Conservation (phyloP, 2,888 invertebrate genomes). For the Hecatera dysodea region DNA sequence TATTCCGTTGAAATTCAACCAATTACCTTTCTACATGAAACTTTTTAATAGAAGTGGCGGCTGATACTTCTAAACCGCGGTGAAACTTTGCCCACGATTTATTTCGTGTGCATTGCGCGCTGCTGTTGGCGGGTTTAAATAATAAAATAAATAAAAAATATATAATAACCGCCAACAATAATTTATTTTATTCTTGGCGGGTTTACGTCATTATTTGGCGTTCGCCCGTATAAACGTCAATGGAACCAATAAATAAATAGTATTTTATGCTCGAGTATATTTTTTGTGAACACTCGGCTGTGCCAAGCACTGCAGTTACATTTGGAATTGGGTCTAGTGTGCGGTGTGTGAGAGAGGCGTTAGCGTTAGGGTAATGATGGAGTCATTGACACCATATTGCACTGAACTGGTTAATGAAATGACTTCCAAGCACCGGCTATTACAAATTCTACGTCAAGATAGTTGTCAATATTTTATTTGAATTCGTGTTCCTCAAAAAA, state of each 20-base stretch:
- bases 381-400: neutral
- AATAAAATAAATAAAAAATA: no score
- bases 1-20: conserved; percentile 35
- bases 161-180: no score
- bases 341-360: conserved; percentile 1
- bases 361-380: conserved; percentile 2
- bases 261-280: conserved; percentile 76
- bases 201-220: conserved; percentile 65
- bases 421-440: neutral
- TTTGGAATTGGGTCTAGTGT: conserved; percentile 67
- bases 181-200: no score
- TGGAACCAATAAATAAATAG: conserved; percentile 81
- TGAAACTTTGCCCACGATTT: conserved; percentile 48
- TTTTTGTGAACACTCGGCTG: conserved; percentile 72
- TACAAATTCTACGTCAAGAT: no score
- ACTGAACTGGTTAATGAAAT: no score
- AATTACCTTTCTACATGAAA: conserved; percentile 49
- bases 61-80: conserved; percentile 33
- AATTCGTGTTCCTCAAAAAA: no score
- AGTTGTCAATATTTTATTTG: no score
- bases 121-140: conserved; percentile 58
- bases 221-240: conserved; percentile 74
- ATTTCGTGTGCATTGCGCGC: conserved; percentile 55
- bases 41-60: conserved; percentile 21
- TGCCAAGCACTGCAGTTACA: conserved; percentile 79